Percentiles rank a stretch among this genome's conserved stretches.
These are phyloP conservation scores for Chloroclystis v-ata DNA, from an alignment of 2,888 invertebrate genomes.

Conservation along the genomic window DNA sequence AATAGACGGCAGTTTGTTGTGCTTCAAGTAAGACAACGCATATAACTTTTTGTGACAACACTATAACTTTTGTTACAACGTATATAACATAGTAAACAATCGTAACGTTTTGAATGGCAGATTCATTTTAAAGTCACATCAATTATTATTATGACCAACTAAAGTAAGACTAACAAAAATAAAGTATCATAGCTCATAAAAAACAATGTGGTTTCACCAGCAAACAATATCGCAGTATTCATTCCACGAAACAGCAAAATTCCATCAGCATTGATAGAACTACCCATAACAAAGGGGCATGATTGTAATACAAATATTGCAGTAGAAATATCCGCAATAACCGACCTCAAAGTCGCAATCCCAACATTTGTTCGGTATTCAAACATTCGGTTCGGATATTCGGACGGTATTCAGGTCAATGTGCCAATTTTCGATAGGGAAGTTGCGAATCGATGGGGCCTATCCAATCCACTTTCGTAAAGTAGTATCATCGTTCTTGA, in stretches of 20 bases:
- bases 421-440: constrained; percentile 40
- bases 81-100: no score
- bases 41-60: no score
- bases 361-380: constrained; percentile 27
- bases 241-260: constrained; percentile 7
- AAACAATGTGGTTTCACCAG: neutral
- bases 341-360: constrained; percentile 18
- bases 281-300: constrained; percentile 9
- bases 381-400: constrained; percentile 28
- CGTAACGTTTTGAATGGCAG: no score
- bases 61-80: no score
- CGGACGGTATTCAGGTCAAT: constrained; percentile 45
- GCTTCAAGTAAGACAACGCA: no score
- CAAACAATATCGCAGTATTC: constrained; percentile 9
- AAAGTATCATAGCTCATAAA: neutral
- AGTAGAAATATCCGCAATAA: constrained; percentile 29
- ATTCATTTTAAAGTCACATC: no score
- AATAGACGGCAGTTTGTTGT: no score
- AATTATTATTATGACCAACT: neutral
- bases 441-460: constrained; percentile 44
- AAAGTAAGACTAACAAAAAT: no score
- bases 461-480: constrained; percentile 47
- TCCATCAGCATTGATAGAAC: constrained; percentile 3
- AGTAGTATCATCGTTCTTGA: constrained; percentile 19
- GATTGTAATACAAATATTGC: constrained; percentile 34